Base-by-base conservation (phyloP, 1,140 invertebrate species). In the Pemphigus obesinymphae region DNA sequence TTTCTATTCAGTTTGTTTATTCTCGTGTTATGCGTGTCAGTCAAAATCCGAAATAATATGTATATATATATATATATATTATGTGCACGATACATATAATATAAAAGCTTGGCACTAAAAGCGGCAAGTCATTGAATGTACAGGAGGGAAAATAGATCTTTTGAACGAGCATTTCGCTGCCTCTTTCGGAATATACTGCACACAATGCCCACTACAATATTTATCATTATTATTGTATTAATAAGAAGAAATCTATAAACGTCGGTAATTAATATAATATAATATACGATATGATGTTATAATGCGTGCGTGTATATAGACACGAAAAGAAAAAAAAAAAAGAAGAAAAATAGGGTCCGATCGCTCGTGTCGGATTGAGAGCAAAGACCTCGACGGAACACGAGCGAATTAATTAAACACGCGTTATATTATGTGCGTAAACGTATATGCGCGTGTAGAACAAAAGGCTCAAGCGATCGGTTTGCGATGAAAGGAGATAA, bases 1-100 rank as follows among this genome's bases (percentile, higher is more conserved):
- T 45, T 78, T 40, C 55, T 61, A 78, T 78, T 78, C 55, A 29
- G 75, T 78, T 78, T 61, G 75, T 78, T 78, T 78, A 78, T 78
- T 61, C 53, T 78, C 75, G 75, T 43, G 55, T 61, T 78, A 78
- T n/a, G 55, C 23, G 43, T 10, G 55, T 61, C 75, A 78, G 34
- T 61, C 75, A 61, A 61, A 78, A 58, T 3, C 37, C 75, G 43
- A 61, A 78, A 58, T 3, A n/a, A 37, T 40, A 29, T 23, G 31
- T 26, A 76, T n/a, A 40, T 40, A 6, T 23, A 23, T 31, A 20
- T 61, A 31, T n/a, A 8, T 11, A 13, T 31, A n/a, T n/a, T n/a
- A 20, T 20, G 17, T 40, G 48, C 34, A 45, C 43, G 31, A 45
- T 48, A 72, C 13, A 29, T 45, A n/a, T n/a, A n/a, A n/a, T n/a